Evolutionary conservation across 2,113 vertebrate genomes (phyloP).

Genomic region (Tetrao urogallus): DNA sequence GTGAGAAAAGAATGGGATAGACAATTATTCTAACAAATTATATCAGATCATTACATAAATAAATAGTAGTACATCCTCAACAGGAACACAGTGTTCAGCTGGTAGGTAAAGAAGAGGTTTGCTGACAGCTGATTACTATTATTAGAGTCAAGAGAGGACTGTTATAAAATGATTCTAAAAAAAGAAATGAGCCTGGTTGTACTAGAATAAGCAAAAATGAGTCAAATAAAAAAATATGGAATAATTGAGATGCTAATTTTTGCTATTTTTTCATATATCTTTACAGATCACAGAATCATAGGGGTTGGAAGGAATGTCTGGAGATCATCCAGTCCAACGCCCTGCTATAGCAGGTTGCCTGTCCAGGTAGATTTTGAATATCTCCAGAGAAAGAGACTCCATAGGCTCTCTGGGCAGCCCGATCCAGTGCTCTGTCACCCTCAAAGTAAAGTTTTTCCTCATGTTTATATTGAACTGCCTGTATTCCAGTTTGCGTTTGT

Average conservation of each 20-base stretch:
- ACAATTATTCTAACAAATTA: not conserved
- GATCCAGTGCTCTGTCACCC: not conserved
- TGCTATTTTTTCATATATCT: not conserved
- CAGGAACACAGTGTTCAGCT: not conserved
- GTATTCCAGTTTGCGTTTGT: not conserved
- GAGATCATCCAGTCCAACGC: not conserved
- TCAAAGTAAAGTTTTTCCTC: not conserved
- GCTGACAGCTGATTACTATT: not conserved
- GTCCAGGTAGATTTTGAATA: not conserved
- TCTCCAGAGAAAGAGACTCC: not conserved
- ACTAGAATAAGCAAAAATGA: not conserved
- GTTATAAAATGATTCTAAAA: not conserved
- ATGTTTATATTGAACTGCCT: not conserved
- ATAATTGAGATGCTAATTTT: not conserved
- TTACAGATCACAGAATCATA: not conserved
- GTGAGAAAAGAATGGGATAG: not conserved
- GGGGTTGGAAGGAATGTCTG: not conserved
- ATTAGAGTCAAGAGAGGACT: not conserved
- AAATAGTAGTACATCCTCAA: not conserved
- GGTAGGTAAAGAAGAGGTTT: not conserved
- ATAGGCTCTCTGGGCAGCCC: not conserved
- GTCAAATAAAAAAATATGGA: not conserved
- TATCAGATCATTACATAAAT: not conserved
- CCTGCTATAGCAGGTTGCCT: no score
- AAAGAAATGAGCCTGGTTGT: not conserved